Evolutionary conservation across 2,113 vertebrate genomes (phyloP), one percentile per base, ranked within the genome.

Genomic region (Lipophrys pholis): DNA sequence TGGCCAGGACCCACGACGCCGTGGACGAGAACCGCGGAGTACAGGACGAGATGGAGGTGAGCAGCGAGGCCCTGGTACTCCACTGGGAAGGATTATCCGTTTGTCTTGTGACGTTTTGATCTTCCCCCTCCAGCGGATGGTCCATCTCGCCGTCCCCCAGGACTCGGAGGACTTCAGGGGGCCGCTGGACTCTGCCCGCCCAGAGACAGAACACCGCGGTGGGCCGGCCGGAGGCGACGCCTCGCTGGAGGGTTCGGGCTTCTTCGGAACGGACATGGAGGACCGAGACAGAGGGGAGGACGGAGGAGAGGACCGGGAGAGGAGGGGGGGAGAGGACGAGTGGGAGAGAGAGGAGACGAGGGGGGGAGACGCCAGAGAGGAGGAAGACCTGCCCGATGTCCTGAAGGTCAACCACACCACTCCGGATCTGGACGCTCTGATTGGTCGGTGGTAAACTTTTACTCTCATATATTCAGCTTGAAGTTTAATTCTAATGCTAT

Each of bases 201-300:
- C 80, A 50, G 82, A 87, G 67, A 63, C 38, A 3, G 83, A 76
- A 67, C 80, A 38, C 39, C 35, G 16, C 8, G 17, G 40, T 1
- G 69, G 88, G 89, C 81, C 91, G 61, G 49, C 79, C 56, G 73
- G 89, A 0, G 69, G 68, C 0, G 92, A 92, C 6, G 86, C 87
- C 42, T 95, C 95, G 10, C 95, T 94, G 0, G 97, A 97, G 73
- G 95, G 95, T 0, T 99, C 97, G 0, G 96, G 97, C 68, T 95
- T 96, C 84, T 93, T 95, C 72, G 95, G 95, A 0, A 94, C 94
- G 7, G 97, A 98, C 87, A 93, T 91, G 0, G 96, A 97, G 42
- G 96, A 97, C 53, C 92, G 86, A 76, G 82, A 88, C 30, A 66
- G 82, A 49, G 85, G 68, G 42, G 93, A 91, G 72, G 83, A 88